Conservation (phyloP, 1,140 invertebrate genomes). For the Ceratosolen fusciceps region DNA sequence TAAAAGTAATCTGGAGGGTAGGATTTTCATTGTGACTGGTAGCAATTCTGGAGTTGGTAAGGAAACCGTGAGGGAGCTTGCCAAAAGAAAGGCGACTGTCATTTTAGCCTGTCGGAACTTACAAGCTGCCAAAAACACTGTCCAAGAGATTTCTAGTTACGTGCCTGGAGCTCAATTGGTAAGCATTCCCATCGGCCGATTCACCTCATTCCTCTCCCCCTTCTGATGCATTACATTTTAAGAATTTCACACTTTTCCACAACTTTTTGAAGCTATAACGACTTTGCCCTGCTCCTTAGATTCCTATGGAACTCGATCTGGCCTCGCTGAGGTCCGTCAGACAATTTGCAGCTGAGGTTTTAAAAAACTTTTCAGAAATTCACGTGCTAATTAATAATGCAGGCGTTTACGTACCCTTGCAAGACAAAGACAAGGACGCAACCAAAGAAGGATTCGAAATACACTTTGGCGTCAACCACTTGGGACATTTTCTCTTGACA, state of each 20-base stretch:
- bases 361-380: conserved; percentile 75
- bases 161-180: conserved; percentile 76
- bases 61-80: conserved; percentile 80
- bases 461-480: conserved; percentile 85
- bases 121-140: conserved; percentile 74
- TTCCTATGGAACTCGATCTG: conserved; percentile 81
- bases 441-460: conserved; percentile 89
- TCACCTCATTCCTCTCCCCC: no score
- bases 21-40: conserved; percentile 84
- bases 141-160: conserved; percentile 75
- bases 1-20: conserved; percentile 69
- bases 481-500: conserved; percentile 89
- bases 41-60: conserved; percentile 86
- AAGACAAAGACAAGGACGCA: conserved; percentile 65
- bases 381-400: conserved; percentile 86
- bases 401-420: conserved; percentile 75
- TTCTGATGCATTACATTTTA: no score
- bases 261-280: no score
- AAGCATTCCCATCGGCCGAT: conserved; percentile 51
- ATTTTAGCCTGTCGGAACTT: conserved; percentile 83
- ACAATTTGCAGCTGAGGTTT: conserved; percentile 78
- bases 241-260: no score
- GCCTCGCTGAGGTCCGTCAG: conserved; percentile 80
- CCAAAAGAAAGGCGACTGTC: conserved; percentile 77
- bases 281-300: conserved; percentile 66